Conservation (phyloP, 2,888 invertebrate genomes). For the Vesta saturnalis region DNA sequence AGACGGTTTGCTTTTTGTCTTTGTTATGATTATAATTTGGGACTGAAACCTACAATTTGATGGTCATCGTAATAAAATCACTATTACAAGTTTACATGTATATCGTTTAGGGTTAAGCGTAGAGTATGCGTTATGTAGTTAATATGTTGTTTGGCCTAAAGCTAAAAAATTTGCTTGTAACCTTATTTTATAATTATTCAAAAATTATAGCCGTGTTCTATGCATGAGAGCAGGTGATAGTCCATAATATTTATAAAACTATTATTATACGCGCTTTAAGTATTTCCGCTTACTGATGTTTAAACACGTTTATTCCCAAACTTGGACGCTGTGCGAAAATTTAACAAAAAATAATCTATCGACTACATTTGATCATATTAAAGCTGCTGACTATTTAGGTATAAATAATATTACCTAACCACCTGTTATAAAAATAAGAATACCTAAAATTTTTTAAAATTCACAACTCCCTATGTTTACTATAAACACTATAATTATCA, state of each 20-base stretch:
- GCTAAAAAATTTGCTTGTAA: constrained; percentile 10
- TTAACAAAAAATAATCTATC: too few relatives aligned
- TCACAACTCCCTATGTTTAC: not conserved
- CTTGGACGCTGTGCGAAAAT: too few relatives aligned
- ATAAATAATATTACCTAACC: not conserved
- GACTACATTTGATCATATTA: too few relatives aligned
- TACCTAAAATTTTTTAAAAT: not conserved
- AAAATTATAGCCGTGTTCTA: constrained; percentile 4
- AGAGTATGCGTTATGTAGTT: not conserved
- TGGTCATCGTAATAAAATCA: constrained; percentile 28
- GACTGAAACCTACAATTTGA: constrained; percentile 27
- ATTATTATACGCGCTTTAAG: not conserved
- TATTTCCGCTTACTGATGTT: not conserved
- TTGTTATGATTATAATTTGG: constrained; percentile 31
- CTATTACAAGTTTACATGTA: constrained; percentile 32
- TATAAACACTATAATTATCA: constrained; percentile 1
- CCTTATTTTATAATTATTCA: constrained; percentile 7
- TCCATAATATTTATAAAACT: not conserved
- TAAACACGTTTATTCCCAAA: too few relatives aligned
- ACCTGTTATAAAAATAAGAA: not conserved
- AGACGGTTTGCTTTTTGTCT: constrained; percentile 33
- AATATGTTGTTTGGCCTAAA: not conserved
- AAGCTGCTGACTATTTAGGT: too few relatives aligned
- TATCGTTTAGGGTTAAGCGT: constrained; percentile 18
- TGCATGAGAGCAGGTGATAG: not conserved